Percentiles rank a stretch among this genome's conserved stretches.
Evolutionary conservation across 2,888 invertebrate genomes (phyloP).

Genomic region (Nymphalis polychloros): DNA sequence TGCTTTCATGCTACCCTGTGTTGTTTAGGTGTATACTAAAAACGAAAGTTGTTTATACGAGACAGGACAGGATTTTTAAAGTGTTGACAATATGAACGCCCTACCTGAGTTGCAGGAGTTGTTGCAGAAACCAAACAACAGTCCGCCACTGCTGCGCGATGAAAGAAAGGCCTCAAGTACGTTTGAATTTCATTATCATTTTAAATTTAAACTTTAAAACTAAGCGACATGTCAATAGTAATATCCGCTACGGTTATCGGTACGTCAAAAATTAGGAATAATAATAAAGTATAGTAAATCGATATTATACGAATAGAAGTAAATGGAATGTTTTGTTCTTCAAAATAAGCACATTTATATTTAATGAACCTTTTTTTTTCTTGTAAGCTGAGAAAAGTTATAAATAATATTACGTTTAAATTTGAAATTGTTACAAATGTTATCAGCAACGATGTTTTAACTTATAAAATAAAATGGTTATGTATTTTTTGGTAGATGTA

Average conservation of each 20-base stretch:
- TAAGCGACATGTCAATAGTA: slow-evolving; percentile 56
- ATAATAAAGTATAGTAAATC: slow-evolving; percentile 26
- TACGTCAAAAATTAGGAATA: slow-evolving; percentile 41
- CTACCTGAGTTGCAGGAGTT: slow-evolving; percentile 72
- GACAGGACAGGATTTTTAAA: slow-evolving; percentile 37
- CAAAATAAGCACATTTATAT: not conserved
- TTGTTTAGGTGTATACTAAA: slow-evolving; percentile 32
- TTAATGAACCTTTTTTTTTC: not conserved
- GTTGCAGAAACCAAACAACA: slow-evolving; percentile 60
- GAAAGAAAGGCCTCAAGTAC: slow-evolving; percentile 65
- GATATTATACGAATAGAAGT: not conserved
- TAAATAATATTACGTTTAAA: too few species aligned
- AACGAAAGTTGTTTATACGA: slow-evolving; percentile 47
- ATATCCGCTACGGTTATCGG: slow-evolving; percentile 57
- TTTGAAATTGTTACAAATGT: too few species aligned
- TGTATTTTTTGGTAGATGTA: too few species aligned
- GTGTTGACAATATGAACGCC: slow-evolving; percentile 57
- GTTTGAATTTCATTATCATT: slow-evolving; percentile 53
- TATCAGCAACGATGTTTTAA: too few species aligned
- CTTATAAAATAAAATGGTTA: too few species aligned
- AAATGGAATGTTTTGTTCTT: slow-evolving; percentile 1
- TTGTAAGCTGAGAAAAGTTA: too few species aligned
- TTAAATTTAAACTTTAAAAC: slow-evolving; percentile 25
- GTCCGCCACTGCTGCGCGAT: slow-evolving; percentile 53
- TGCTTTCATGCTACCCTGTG: slow-evolving; percentile 26